Percentiles rank a stretch among this genome's conserved stretches.
These are phyloP conservation scores for Tenthredo mesomela DNA, from an alignment of 2,888 invertebrate genomes.

Conservation along the genomic window DNA sequence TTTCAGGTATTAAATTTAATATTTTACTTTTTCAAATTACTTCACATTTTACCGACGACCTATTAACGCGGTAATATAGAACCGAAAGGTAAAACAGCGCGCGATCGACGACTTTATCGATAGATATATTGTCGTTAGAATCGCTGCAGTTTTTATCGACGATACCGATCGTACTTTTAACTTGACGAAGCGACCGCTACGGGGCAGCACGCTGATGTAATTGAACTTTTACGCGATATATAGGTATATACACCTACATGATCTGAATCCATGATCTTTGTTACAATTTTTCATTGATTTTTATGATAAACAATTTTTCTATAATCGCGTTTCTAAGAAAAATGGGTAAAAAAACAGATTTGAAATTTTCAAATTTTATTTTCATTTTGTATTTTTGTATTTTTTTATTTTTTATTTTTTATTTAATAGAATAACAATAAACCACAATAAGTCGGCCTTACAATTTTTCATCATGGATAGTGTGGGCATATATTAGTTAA, in stretches of 20 bases:
- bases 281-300: too few relatives aligned
- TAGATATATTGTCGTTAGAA: background rate
- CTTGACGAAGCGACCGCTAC: background rate
- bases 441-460: conserved; percentile 9
- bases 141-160: background rate
- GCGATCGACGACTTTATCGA: background rate
- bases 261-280: too few relatives aligned
- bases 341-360: too few relatives aligned
- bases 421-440: conserved; percentile 5
- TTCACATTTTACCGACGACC: background rate
- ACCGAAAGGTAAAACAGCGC: too few relatives aligned
- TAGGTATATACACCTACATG: too few relatives aligned
- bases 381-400: background rate
- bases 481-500: background rate
- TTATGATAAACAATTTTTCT: too few relatives aligned
- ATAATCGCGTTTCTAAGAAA: too few relatives aligned
- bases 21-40: background rate
- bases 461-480: conserved; percentile 3
- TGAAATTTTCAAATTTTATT: background rate
- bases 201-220: background rate
- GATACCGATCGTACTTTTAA: background rate
- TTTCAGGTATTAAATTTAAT: too few relatives aligned
- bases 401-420: background rate
- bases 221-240: too few relatives aligned
- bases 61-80: background rate